phyloP scores from a whole-genome alignment of 1,140 invertebrate genomes.

The Homalodisca vitripennis region DNA sequence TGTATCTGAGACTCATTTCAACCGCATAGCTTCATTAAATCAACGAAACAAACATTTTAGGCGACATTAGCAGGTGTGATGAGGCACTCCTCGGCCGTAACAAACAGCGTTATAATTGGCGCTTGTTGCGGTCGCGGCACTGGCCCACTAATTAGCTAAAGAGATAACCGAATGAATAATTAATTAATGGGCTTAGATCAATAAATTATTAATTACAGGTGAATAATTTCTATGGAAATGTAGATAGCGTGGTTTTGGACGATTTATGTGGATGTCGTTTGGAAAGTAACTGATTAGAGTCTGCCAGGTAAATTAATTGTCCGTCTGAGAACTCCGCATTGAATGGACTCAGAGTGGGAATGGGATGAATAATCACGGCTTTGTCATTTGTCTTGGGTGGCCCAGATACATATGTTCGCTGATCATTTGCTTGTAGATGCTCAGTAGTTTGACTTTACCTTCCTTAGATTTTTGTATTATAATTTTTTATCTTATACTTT shows the following conservation, averaged over 20 bases:
- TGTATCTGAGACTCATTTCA: no score
- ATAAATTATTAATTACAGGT: conserved; percentile 10
- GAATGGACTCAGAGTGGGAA: no score
- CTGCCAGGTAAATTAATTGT: background rate
- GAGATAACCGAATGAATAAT: conserved; percentile 16
- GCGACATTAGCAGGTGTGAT: no score
- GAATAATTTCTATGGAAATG: conserved; percentile 6
- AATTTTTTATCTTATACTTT: no score
- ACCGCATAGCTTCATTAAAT: no score
- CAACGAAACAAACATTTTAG: no score
- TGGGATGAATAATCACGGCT: background rate
- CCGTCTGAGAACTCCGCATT: background rate
- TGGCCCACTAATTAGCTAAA: conserved; percentile 1
- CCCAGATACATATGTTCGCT: conserved; percentile 15
- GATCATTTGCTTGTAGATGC: no score
- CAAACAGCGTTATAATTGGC: background rate
- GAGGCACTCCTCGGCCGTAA: no score
- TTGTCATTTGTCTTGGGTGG: background rate
- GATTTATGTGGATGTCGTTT: background rate
- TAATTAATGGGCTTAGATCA: background rate
- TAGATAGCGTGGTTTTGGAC: no score
- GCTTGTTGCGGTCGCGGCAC: background rate
- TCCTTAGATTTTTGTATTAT: background rate
- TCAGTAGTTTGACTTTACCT: conserved; percentile 7
- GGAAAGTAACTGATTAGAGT: background rate